Conservation (phyloP, 1,140 invertebrate genomes). For the Drosophila lowei region DNA sequence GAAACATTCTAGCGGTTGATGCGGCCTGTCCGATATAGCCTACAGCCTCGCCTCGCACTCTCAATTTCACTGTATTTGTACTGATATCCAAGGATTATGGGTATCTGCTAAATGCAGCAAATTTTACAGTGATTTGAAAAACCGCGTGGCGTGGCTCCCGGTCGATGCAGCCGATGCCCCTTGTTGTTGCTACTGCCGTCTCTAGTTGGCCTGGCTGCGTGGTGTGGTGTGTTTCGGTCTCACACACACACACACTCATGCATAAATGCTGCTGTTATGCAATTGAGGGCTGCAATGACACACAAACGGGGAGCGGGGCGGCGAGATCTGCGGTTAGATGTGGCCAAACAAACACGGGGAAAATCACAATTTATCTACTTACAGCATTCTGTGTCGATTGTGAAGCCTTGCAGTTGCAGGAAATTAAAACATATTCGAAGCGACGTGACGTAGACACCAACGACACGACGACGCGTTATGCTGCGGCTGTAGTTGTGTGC, state of each 20-base stretch:
- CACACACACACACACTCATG: constrained; percentile 74
- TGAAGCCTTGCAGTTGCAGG: constrained; percentile 42
- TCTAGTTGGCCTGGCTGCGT: constrained; percentile 18
- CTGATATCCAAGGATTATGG: constrained; percentile 4
- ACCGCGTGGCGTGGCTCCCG: neutral
- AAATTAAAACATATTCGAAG: constrained; percentile 67
- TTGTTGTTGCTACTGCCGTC: constrained; percentile 16
- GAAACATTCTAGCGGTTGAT: constrained; percentile 20
- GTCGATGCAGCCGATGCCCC: constrained; percentile 16
- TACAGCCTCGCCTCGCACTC: constrained; percentile 18
- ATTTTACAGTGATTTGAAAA: neutral
- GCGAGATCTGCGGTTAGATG: constrained; percentile 12
- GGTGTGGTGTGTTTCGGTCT: constrained; percentile 69
- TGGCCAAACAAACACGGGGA: neutral
- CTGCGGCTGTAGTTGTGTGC: constrained; percentile 38
- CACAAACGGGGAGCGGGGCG: constrained; percentile 17
- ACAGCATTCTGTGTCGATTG: constrained; percentile 64
- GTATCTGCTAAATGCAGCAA: constrained; percentile 33
- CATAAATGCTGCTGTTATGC: constrained; percentile 74
- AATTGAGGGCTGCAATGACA: constrained; percentile 77
- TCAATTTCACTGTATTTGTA: constrained; percentile 18
- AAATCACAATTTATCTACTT: constrained; percentile 32
- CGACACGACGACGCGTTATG: constrained; percentile 71
- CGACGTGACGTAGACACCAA: constrained; percentile 64
- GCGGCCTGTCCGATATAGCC: neutral